Evolutionary conservation across 2,113 vertebrate species (phyloP).

Genomic region (Paramisgurnus dabryanus): DNA sequence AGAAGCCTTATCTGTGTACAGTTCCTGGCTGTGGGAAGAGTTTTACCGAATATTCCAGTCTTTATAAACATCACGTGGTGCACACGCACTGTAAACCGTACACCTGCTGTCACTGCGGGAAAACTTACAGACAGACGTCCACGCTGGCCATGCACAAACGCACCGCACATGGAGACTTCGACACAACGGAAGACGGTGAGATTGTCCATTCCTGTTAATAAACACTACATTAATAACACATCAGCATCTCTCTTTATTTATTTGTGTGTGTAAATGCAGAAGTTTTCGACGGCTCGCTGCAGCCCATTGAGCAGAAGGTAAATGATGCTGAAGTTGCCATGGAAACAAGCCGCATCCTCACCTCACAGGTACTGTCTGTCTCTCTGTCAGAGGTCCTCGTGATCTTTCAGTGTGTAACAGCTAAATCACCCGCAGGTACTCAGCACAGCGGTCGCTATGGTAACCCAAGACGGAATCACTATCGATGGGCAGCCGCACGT

Average conservation of each 20-base stretch:
- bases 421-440: conserved; percentile 75
- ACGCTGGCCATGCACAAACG: conserved; percentile 82
- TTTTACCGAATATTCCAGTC: conserved; percentile 84
- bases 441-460: conserved; percentile 74
- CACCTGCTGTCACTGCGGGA: conserved; percentile 79
- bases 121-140: conserved; percentile 83
- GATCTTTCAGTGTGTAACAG: conserved; percentile 52
- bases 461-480: conserved; percentile 66
- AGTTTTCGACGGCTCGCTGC: conserved; percentile 59
- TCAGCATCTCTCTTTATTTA: neutral
- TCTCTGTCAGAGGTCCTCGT: too few species aligned
- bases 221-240: too few species aligned
- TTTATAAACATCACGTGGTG: conserved; percentile 85
- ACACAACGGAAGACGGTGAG: conserved; percentile 76
- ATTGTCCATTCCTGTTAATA: neutral
- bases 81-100: conserved; percentile 87
- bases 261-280: conserved; percentile 40
- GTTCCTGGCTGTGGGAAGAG: conserved; percentile 83
- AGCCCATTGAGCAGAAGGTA: conserved; percentile 57
- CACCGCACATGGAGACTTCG: conserved; percentile 78
- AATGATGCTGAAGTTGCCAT: conserved; percentile 64
- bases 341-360: conserved; percentile 59
- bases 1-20: conserved; percentile 83
- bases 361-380: conserved; percentile 64
- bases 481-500: conserved; percentile 59